These are phyloP conservation scores for Callyntrura sp. DNA, from an alignment of 2,888 invertebrate species.

Conservation along the genomic window DNA sequence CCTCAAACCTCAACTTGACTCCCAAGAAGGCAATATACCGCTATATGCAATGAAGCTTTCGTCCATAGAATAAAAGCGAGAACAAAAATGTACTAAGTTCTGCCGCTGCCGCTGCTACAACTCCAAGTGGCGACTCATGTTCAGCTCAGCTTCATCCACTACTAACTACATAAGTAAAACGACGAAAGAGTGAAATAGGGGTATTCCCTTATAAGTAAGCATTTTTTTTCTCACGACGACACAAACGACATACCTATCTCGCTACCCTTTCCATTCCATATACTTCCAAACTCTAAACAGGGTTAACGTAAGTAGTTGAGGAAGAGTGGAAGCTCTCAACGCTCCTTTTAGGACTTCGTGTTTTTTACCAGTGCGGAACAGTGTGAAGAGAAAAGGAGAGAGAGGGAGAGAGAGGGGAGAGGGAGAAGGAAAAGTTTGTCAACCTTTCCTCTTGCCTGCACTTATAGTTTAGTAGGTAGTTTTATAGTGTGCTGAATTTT, in stretches of 20 bases:
- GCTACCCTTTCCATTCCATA: background rate
- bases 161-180: conserved; percentile 1
- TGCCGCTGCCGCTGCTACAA: conserved; percentile 3
- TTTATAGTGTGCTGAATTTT: conserved; percentile 50
- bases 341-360: conserved; percentile 32
- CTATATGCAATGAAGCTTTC: conserved; percentile 66
- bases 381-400: background rate
- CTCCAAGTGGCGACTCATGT: conserved; percentile 61
- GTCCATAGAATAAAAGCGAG: conserved; percentile 51
- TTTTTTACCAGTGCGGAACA: conserved; percentile 42
- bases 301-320: conserved; percentile 38
- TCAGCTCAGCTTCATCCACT: conserved; percentile 63
- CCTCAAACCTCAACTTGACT: conserved; percentile 75
- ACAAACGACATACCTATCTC: conserved; percentile 17
- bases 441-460: conserved; percentile 63
- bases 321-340: conserved; percentile 42
- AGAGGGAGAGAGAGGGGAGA: no score
- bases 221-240: background rate
- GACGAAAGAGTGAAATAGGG: conserved; percentile 1
- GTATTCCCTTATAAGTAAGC: conserved; percentile 29
- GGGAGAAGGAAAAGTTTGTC: conserved; percentile 63
- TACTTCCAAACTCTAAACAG: background rate
- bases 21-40: conserved; percentile 72
- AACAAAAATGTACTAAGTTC: conserved; percentile 62
- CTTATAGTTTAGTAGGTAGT: conserved; percentile 38